These are phyloP conservation scores for Odontesthes bonariensis DNA, from an alignment of 2,113 vertebrate genomes.

Conservation along the genomic window DNA sequence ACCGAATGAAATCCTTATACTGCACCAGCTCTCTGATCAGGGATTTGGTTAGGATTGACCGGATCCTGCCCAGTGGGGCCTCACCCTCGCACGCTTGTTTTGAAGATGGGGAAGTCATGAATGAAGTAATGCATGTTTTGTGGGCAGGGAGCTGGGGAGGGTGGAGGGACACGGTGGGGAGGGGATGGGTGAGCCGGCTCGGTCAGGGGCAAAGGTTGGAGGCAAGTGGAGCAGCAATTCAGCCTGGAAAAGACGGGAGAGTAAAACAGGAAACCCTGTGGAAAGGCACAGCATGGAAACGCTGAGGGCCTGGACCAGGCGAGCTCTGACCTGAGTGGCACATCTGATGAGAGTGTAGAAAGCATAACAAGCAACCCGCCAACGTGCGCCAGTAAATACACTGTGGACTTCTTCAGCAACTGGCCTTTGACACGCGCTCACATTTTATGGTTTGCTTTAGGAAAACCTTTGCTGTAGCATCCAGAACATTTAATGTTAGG, in stretches of 20 bases:
- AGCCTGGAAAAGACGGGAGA: conserved; percentile 76
- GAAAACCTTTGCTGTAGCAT: conserved; percentile 27
- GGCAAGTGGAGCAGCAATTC: conserved; percentile 40
- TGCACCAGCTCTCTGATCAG: background rate
- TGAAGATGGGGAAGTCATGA: conserved; percentile 59
- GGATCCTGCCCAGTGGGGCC: conserved; percentile 12
- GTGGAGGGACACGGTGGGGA: conserved; percentile 14
- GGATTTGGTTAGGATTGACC: conserved; percentile 15
- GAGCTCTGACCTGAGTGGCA: conserved; percentile 71
- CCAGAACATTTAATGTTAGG: conserved; percentile 4
- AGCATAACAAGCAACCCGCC: conserved; percentile 74
- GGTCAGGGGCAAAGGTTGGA: conserved; percentile 61
- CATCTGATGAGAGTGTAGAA: conserved; percentile 70
- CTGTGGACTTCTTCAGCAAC: conserved; percentile 60
- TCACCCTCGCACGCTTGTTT: conserved; percentile 47
- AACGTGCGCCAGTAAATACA: conserved; percentile 60
- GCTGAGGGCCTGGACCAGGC: conserved; percentile 40
- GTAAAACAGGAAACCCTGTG: conserved; percentile 79
- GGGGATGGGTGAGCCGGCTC: conserved; percentile 21
- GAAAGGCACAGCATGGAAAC: conserved; percentile 68
- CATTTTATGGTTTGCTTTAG: conserved; percentile 54
- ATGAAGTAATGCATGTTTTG: conserved; percentile 62
- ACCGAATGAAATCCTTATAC: background rate
- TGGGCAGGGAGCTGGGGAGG: conserved; percentile 27
- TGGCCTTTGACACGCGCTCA: conserved; percentile 53